Evolutionary conservation across 1,140 invertebrate species (phyloP), one percentile per base, ranked within the genome.

Genomic region (Diorhabda carinulata): DNA sequence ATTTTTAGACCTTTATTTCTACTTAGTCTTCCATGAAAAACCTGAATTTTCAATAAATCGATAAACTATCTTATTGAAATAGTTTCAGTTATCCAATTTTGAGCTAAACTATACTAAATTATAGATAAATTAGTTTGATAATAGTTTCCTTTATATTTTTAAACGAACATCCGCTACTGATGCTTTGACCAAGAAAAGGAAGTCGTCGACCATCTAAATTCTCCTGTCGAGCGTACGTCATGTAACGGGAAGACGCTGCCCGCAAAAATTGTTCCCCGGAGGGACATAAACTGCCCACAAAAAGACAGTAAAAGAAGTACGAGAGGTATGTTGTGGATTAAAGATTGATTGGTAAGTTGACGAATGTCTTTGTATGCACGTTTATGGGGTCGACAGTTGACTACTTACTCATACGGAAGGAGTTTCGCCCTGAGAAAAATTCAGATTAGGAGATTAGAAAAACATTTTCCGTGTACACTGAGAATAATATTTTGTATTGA

Each of bases 301-400:
- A 52, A 52, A 52, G 4, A n/a, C 47, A 52, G 6, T 52, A 52
- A 52, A 52, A 52, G 47, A 52, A 52, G 6, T 52, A 52, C 47
- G 47, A 52, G 47, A 52, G 47, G 47, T 8, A 52, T 52, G 47
- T 52, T 2, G 47, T 52, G 47, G 47, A 52, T 52, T 52, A 52
- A 52, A 52, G 47, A 52, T 52, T 52, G 47, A 52, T 52, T 52
- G n/a, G 47, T 52, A 52, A 52, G 47, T 52, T 52, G 47, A 52
- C 47, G 47, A n/a, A 52, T 52, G 47, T 52, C 47, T 4, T 25
- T 52, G 47, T 52, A 52, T 52, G n/a, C 47, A 6, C 47, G 4
- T 52, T n/a, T 52, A 52, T n/a, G 6, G 6, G 47, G 47, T 52
- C 47, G n/a, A n/a, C n/a, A 52, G 6, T 52, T n/a, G 47, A n/a